Conservation (phyloP, 2,888 invertebrate genomes). For the Cylindroiulus punctatus region DNA sequence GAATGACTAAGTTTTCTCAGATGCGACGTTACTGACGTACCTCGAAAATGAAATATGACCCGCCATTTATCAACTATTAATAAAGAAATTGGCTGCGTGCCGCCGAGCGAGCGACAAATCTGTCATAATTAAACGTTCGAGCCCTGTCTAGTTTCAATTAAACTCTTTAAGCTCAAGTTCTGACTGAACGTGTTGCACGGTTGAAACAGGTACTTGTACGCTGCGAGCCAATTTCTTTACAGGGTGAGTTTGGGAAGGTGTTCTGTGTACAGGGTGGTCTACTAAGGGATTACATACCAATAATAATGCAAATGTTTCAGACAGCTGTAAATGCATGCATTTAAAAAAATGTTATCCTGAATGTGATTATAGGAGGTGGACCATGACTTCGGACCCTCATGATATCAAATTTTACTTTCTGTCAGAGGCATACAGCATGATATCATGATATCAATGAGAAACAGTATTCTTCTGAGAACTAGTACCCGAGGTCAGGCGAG, state of each 20-base stretch:
- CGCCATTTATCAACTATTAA: slow-evolving; percentile 17
- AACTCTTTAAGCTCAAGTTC: neutral
- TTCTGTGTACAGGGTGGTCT: no score
- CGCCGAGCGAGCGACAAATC: neutral
- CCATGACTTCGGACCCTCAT: no score
- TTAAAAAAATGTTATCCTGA: no score
- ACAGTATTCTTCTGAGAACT: no score
- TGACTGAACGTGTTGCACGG: neutral
- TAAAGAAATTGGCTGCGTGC: neutral
- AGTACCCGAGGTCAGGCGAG: no score
- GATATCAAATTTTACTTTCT: no score
- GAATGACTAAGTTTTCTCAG: neutral
- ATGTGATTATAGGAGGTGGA: no score
- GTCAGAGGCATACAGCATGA: no score
- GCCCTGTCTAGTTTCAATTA: slow-evolving; percentile 7
- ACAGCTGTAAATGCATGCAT: no score
- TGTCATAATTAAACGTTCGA: slow-evolving; percentile 21
- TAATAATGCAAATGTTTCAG: no score
- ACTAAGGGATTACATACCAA: no score
- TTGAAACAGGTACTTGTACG: slow-evolving; percentile 21
- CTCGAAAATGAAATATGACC: neutral
- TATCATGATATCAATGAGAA: no score
- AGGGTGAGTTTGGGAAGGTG: neutral
- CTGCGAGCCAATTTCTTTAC: neutral
- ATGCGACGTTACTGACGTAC: neutral